These are phyloP conservation scores for Idaea biselata DNA, from an alignment of 2,888 invertebrate genomes.

Conservation along the genomic window DNA sequence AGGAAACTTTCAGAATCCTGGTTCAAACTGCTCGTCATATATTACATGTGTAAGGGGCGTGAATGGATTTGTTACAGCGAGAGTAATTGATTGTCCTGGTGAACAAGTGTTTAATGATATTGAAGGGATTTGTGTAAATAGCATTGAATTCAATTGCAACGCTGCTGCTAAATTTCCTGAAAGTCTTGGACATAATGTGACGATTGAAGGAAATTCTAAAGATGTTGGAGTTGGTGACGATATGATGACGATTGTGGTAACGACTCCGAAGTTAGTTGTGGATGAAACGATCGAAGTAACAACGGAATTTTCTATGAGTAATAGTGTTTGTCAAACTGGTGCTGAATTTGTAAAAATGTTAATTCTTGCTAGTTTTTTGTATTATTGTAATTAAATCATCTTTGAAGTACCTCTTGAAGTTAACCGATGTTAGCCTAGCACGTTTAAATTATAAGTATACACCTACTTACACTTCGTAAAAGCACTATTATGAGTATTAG, in stretches of 20 bases:
- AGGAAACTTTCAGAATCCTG: slow-evolving; percentile 45
- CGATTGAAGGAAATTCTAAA: background rate
- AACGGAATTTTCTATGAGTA: background rate
- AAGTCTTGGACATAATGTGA: background rate
- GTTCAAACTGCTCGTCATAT: slow-evolving; percentile 47
- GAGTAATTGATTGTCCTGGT: slow-evolving; percentile 49
- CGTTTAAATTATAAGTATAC: too few relatives aligned
- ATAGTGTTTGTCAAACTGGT: background rate
- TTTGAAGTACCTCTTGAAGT: background rate
- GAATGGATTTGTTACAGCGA: slow-evolving; percentile 47
- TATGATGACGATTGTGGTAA: background rate
- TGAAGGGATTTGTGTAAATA: slow-evolving; percentile 44
- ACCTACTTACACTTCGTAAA: too few relatives aligned
- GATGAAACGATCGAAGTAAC: background rate
- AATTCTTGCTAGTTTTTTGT: background rate
- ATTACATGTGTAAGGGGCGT: slow-evolving; percentile 55
- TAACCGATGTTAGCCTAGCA: too few relatives aligned
- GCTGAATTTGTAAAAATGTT: background rate
- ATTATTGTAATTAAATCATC: background rate
- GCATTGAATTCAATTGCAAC: slow-evolving; percentile 18
- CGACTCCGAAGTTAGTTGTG: background rate
- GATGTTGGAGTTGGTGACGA: background rate
- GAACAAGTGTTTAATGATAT: slow-evolving; percentile 43
- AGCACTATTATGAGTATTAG: too few relatives aligned
- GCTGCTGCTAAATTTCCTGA: background rate